These are phyloP conservation scores for Rhizomys pruinosus DNA, from an alignment of 2,113 vertebrate species.

Conservation along the genomic window DNA sequence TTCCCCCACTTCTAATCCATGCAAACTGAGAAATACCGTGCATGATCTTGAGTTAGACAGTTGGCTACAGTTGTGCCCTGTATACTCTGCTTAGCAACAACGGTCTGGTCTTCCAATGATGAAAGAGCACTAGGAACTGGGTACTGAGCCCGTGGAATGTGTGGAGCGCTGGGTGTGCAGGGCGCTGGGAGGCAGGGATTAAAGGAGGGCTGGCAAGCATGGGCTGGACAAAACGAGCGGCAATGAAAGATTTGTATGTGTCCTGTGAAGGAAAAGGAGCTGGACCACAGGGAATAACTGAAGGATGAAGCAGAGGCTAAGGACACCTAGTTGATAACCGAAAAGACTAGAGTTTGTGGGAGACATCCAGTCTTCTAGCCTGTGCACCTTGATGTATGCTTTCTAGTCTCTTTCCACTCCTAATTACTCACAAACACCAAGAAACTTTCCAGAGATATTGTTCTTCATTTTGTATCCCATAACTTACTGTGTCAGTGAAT, in stretches of 20 bases:
- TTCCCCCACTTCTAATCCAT: conserved; percentile 55
- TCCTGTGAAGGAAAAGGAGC: conserved; percentile 20
- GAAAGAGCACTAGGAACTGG: conserved; percentile 74
- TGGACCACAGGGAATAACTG: background rate
- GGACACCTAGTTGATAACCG: background rate
- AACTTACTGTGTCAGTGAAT: background rate
- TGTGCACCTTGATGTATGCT: no score
- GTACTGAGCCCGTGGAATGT: conserved; percentile 77
- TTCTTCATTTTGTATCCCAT: background rate
- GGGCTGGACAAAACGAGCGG: conserved; percentile 45
- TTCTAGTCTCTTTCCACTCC: background rate
- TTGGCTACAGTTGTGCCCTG: conserved; percentile 58
- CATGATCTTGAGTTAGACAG: conserved; percentile 45
- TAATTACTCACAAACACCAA: background rate
- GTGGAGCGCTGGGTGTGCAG: conserved; percentile 81
- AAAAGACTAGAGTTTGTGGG: background rate
- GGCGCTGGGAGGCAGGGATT: conserved; percentile 83
- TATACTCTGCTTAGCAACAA: conserved; percentile 68
- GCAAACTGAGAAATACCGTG: conserved; percentile 71
- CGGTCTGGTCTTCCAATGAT: conserved; percentile 56
- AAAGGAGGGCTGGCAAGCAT: conserved; percentile 75
- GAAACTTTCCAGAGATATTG: background rate
- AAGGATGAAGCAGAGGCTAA: background rate
- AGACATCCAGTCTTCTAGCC: background rate
- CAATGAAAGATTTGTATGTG: conserved; percentile 81